Conservation (phyloP, 1,140 invertebrate genomes). For the Caenorhabditis brenneri region DNA sequence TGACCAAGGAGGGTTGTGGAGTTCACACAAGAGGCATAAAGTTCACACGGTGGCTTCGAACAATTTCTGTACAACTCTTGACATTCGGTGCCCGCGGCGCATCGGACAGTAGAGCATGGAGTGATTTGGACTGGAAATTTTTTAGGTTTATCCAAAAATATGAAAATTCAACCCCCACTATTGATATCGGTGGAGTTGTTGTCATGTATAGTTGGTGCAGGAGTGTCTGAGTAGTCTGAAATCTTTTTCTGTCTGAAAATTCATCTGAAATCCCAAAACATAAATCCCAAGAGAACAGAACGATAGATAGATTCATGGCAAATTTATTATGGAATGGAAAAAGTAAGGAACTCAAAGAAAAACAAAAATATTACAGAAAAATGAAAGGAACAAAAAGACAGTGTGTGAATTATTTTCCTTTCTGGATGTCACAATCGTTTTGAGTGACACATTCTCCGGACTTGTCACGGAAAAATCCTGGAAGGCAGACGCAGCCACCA, state of each 20-base stretch:
- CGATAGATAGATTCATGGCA: background rate
- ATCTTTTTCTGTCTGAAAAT: background rate
- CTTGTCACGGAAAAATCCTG: background rate
- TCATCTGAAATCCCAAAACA: background rate
- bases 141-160: background rate
- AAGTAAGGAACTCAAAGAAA: background rate
- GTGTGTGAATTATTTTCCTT: background rate
- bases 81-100: background rate
- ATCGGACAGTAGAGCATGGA: background rate
- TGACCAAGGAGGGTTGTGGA: background rate
- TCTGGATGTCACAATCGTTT: background rate
- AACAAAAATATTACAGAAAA: background rate
- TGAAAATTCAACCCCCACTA: background rate
- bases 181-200: background rate
- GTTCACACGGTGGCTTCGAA: background rate
- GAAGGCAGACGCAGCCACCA: background rate
- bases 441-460: background rate
- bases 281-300: background rate
- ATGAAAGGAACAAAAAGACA: background rate
- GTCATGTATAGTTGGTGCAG: background rate
- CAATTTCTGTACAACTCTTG: background rate
- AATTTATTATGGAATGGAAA: background rate
- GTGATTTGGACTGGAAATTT: background rate
- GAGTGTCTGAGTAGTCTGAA: slow-evolving; percentile 9
- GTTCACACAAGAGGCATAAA: background rate